These are phyloP conservation scores for Gadopsis bispinosus DNA, from an alignment of 2,797 vertebrate genomes.

Conservation along the genomic window DNA sequence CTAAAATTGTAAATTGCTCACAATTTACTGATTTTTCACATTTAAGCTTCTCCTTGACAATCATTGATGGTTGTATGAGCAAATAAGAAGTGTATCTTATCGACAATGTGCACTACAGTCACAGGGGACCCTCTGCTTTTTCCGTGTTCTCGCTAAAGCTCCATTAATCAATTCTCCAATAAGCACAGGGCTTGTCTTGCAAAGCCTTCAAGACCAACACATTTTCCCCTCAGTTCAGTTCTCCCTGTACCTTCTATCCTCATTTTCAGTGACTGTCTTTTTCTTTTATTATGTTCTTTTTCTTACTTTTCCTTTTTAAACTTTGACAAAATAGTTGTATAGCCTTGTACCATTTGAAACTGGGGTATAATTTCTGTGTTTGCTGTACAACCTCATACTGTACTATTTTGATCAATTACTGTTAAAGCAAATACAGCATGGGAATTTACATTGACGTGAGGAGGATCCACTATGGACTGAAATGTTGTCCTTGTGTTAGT, in stretches of 20 bases:
- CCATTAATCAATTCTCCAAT: conserved; percentile 69
- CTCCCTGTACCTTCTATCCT: neutral
- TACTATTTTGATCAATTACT: conserved; percentile 28
- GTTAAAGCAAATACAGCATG: conserved; percentile 9
- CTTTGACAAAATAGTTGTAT: neutral
- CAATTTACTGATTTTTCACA: conserved; percentile 61
- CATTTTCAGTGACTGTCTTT: neutral
- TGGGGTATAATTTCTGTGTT: neutral
- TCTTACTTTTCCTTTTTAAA: conserved; percentile 8
- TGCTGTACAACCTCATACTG: neutral
- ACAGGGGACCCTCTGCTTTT: conserved; percentile 45
- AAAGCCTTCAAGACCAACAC: conserved; percentile 3
- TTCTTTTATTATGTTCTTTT: neutral
- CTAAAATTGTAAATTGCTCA: conserved; percentile 36
- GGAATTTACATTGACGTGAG: conserved; percentile 20
- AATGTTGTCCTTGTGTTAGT: conserved; percentile 14
- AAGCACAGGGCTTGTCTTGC: conserved; percentile 21
- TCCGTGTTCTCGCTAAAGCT: conserved; percentile 31
- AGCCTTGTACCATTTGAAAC: neutral
- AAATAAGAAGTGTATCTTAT: conserved; percentile 31
- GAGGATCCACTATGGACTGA: conserved; percentile 3
- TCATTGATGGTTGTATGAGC: conserved; percentile 33
- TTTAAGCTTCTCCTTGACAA: conserved; percentile 45
- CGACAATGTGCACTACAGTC: conserved; percentile 11
- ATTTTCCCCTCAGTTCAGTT: neutral